Evolutionary conservation across 2,797 vertebrate genomes (phyloP), one percentile per base, ranked within the genome.

Genomic region (Percopsis omiscomaycus): DNA sequence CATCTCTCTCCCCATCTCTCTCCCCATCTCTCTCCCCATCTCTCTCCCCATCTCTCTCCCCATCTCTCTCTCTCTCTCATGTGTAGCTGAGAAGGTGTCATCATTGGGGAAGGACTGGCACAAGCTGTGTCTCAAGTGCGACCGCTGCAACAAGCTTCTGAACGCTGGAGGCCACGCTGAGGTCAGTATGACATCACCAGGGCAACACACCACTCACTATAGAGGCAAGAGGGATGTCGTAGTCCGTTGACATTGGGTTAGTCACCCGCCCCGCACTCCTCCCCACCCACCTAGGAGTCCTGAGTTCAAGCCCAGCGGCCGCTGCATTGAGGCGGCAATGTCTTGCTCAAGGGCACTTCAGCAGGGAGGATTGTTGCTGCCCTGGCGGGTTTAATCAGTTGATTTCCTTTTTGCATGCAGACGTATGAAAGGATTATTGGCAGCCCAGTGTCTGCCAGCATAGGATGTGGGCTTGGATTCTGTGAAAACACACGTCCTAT

Each of bases 101-200:
- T 99, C 97, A 2, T 89, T 98, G 87, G 96, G 97, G 47, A 98
- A 98, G 84, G 96, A 98, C 79, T 98, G 96, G 96, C 97, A 99
- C 92, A 98, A 96, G 83, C 92, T 98, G 86, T 99, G 97, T 75
- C 92, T 99, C 65, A 98, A 98, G 88, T 99, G 96, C 0, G 96
- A 97, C 82, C 96, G 95, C 73, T 98, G 96, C 88, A 96, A 90
- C 92, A 99, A 97, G 94, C 97, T 95, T 0, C 92, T 99, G 86
- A 97, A 93, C 0, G 86, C 96, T 0, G 96, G 96, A 0, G 94
- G 96, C 68, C 97, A 99, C 0, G 96, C 97, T 0, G 96, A 98
- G 96, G 97, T 98, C 78, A 92, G 91, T 84, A 37, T 32, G 15
- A 57, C 57, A 1, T 15, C 51, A 55, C 12, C 16, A 13, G 47